phyloP scores from a whole-genome alignment of 2,797 vertebrate genomes.

The Rhinogobio ventralis region DNA sequence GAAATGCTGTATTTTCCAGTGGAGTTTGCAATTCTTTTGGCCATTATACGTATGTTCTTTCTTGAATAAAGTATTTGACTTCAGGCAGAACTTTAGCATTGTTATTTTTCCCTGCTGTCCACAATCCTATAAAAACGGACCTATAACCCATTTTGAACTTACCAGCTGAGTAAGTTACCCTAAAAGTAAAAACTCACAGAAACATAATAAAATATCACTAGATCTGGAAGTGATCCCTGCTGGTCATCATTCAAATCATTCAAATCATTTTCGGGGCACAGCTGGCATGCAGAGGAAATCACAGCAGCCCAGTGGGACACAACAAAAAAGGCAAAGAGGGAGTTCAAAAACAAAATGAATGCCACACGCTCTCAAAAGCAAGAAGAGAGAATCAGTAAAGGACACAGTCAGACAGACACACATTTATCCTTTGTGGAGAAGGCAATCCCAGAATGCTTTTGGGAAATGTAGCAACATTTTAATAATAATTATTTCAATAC shows the following conservation, averaged over 20 bases:
- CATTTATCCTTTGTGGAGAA: neutral
- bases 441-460: too few relatives aligned
- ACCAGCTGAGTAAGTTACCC: neutral
- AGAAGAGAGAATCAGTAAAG: neutral
- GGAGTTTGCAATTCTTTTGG: too few relatives aligned
- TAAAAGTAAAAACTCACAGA: neutral
- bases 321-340: constrained; percentile 7
- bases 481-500: too few relatives aligned
- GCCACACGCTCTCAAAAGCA: constrained; percentile 5
- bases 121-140: neutral
- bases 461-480: too few relatives aligned
- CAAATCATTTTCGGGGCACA: constrained; percentile 15
- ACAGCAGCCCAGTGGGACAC: constrained; percentile 23
- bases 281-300: constrained; percentile 23
- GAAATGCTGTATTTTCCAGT: too few relatives aligned
- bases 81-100: neutral
- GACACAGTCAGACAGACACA: neutral
- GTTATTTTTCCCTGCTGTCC: neutral
- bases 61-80: neutral
- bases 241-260: constrained; percentile 40
- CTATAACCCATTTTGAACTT: neutral
- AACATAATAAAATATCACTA: constrained; percentile 3
- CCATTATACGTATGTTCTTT: too few relatives aligned
- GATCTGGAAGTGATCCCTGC: neutral
- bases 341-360: constrained; percentile 41